Evolutionary conservation across 2,797 vertebrate species (phyloP), one percentile per base, ranked within the genome.

Genomic region (Chaetophractus vellerosus): DNA sequence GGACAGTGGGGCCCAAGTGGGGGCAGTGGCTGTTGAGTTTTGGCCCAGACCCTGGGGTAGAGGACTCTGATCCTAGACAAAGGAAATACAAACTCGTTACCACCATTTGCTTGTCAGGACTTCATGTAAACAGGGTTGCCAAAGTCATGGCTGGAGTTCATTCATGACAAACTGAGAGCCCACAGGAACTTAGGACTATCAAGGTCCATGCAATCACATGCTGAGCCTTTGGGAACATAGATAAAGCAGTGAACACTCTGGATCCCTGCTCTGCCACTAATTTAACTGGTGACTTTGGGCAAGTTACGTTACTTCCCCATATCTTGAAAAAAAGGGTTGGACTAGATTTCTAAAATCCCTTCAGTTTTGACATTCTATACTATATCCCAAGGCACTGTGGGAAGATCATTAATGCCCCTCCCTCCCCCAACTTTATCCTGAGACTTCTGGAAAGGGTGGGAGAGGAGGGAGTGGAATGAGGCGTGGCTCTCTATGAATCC

Each of bases 391-490:
- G n/a, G 92, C 63, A 31, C 2, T 52, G 28, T 8, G 21, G 23
- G 68, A 61, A 80, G 38, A 63, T 86, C 80, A 78, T 61, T n/a
- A 90, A 57, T 64, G 36, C 64, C n/a, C n/a, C 59, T 90, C 63
- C 93, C 55, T 96, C 75, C 36, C 26, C 16, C 61, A 52, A 33
- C 55, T 80, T 90, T 57, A 50, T 45, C 55, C 93, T 57, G 21
- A 94, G 63, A 97, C 96, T 98, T 96, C 63, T 91, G 91, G 95
- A 89, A 93, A 94, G 91, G 36, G 59, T 94, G 82, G 93, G 82
- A 79, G 41, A 59, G 88, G 64, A 66, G 87, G 69, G 26, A 61
- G 59, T 45, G 61, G 97, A 94, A 81, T 92, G 88, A 95, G 87
- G 71, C 83, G 94, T 66, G 93, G 85, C 72, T 78, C 88, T 82